Evolutionary conservation across 2,888 invertebrate species (phyloP), one percentile per base, ranked within the genome.

Genomic region (Steinernema scapterisci): DNA sequence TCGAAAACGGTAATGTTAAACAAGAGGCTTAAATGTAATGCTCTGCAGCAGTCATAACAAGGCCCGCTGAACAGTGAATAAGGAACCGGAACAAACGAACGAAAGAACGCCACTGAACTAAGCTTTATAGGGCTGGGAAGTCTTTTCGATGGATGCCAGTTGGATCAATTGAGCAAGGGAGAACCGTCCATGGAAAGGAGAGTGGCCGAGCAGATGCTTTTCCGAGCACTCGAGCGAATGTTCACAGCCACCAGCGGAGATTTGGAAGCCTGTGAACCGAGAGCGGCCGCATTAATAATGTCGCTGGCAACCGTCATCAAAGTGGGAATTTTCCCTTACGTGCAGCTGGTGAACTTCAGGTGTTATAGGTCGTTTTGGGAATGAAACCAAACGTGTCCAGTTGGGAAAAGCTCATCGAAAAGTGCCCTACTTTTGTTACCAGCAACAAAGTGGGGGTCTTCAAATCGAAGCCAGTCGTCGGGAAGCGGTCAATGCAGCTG

Each of bases 221-320:
- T 84, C 71, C 80, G 78, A 44, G 77, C 79, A 38, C 75, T 86
- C 38, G 84, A 85, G 73, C 74, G 71, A 27, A 75, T 81, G 71
- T 77, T 77, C 71, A 76, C 76, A 13, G 75, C 78, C 13, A 74
- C 82, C 7, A 76, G 77, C 72, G 71, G 75, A 25, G 92, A 92
- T 81, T 89, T 92, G 79, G 92, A 92, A 77, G 91, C 91, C 82
- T 91, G 91, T 78, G 90, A 90, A 72, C 92, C 92, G 87, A 90
- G 90, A 79, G 90, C 91, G 63, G 92, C 84, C 74, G 93, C 93
- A 75, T 91, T 92, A 80, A 92, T 92, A 72, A 92, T 93, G 78
- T 93, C 93, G 52, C 89, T 94, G 56, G 92, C 93, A 52, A 94
- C 94, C 5, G 92, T 94, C 78, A 90, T 94, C 84, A 92, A 93